Evolutionary conservation across 2,113 vertebrate species (phyloP).

Genomic region (Phylloscopus trochiloides): DNA sequence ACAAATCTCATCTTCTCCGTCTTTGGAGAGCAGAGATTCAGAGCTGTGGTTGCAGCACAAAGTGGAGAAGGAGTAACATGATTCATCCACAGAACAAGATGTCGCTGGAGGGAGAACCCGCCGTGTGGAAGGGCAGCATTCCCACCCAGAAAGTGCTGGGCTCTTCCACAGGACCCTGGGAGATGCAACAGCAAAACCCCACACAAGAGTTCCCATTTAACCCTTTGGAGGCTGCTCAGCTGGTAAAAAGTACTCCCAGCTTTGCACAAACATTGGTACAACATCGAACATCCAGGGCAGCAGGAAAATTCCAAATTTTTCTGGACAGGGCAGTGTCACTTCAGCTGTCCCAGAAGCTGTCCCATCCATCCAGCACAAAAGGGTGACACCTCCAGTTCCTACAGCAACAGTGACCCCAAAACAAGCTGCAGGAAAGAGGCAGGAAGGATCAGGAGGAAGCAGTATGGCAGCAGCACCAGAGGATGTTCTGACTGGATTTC

Average conservation of each 20-base stretch:
- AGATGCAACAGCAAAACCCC: not conserved
- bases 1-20: not conserved
- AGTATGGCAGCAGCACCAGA: not conserved
- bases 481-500: not conserved
- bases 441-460: not conserved
- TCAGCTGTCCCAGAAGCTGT: not conserved
- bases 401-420: not conserved
- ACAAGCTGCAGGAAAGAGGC: not conserved
- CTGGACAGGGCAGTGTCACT: fast-evolving
- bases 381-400: not conserved
- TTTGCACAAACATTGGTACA: not conserved
- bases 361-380: not conserved
- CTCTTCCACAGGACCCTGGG: not conserved
- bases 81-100: constrained; percentile 38
- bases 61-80: not conserved
- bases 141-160: not conserved
- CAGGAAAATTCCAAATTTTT: fast-evolving
- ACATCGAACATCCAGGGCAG: not conserved
- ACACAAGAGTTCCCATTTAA: not conserved
- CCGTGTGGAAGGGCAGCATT: not conserved
- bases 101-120: constrained; percentile 8
- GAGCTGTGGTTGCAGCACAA: not conserved
- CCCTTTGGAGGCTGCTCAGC: not conserved
- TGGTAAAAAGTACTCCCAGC: not conserved
- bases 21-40: not conserved